Evolutionary conservation across 2,888 invertebrate genomes (phyloP), one percentile per base, ranked within the genome.

Genomic region (Drosophila falleni): DNA sequence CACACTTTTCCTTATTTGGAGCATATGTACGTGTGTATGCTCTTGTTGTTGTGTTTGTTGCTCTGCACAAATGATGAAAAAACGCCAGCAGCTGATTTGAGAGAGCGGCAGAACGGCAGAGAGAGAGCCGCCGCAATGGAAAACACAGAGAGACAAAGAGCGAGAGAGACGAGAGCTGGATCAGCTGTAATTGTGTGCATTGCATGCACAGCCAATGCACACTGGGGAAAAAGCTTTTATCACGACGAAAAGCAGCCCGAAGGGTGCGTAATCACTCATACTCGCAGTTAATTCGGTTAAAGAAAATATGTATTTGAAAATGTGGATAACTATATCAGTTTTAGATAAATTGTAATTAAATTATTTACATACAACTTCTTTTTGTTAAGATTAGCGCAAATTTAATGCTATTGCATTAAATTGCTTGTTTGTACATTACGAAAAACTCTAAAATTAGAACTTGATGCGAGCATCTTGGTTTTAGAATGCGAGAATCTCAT

Each of bases 51-150:
- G 15, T 46, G 37, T 15, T 41, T 46, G 16, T 37, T 26, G 37
- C 26, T 31, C 23, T 49, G 50, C 29, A 42, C 59, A 37, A 31
- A 41, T 50, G 41, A 53, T 33, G 10, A 23, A 64, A 46, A 65
- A 33, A 19, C n/a, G 37, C 15, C 53, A 35, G 19, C 65, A 58
- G 60, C 68, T 60, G 68, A 67, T 67, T 53, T 56, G 41, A 31
- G 31, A 35, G 50, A 35, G 46, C 5, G 2, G 5, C 26, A n/a
- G 37, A 16, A 35, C 16, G 33, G 5, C 26, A n/a, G 37, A 16
- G 9, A 8, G 26, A 3, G 58, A 47, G 46, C 16, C 1, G 5
- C 8, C 33, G 41, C 13, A 37, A 50, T 26, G 23, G 15, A 33
- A 42, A 33, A 13, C 11, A 6, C 13, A 64, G 29, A 29, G 31